Evolutionary conservation across 2,797 vertebrate genomes (phyloP).

Genomic region (Syngnathus rostellatus): DNA sequence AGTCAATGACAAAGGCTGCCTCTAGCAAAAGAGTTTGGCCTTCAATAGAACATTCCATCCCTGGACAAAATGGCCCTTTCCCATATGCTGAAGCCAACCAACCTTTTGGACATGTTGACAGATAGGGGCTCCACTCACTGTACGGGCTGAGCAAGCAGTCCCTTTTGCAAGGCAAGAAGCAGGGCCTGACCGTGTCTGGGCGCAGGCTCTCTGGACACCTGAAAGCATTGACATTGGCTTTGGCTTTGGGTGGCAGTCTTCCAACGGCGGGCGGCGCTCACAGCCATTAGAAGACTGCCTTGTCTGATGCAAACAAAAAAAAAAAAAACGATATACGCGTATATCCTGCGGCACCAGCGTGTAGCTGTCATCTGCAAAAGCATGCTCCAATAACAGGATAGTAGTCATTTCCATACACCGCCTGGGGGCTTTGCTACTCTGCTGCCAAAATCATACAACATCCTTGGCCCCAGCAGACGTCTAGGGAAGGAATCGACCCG

Average conservation of each 20-base stretch:
- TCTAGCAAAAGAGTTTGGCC: neutral
- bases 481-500: conserved; percentile 25
- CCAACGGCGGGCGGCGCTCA: neutral
- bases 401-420: conserved; percentile 60
- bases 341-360: conserved; percentile 29
- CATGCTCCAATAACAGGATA: conserved; percentile 39
- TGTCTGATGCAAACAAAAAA: neutral
- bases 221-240: neutral
- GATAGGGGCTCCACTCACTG: conserved; percentile 87
- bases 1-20: too few relatives aligned
- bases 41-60: neutral
- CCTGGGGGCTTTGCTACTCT: conserved; percentile 29
- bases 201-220: conserved; percentile 92
- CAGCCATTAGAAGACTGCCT: conserved; percentile 4
- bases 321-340: too few relatives aligned
- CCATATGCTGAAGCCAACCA: conserved; percentile 62
- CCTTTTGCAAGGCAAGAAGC: conserved; percentile 87
- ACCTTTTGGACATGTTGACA: conserved; percentile 81
- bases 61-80: neutral
- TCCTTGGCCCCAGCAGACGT: conserved; percentile 41
- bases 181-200: conserved; percentile 89
- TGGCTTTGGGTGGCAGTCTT: neutral
- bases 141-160: conserved; percentile 89
- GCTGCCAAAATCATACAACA: conserved; percentile 56
- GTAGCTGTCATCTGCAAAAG: conserved; percentile 28